Conservation (phyloP, 2,113 vertebrate genomes). For the Brachyhypopomus gauderio region DNA sequence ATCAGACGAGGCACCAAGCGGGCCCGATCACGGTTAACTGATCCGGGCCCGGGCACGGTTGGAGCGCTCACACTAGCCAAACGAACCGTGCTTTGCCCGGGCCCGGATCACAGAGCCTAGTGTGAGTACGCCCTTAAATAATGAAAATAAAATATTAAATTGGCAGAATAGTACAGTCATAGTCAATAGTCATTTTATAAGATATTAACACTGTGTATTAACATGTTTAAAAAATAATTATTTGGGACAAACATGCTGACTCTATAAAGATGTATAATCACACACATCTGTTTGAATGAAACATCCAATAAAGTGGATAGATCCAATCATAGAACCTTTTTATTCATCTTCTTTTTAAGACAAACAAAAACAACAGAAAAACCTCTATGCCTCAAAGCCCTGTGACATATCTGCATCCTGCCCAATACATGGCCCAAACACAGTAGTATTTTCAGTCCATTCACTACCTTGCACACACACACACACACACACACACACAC, state of each 20-base stretch:
- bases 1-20: no score
- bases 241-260: not conserved
- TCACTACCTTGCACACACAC: constrained; percentile 69
- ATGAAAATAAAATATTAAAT: no score
- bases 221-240: not conserved
- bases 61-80: no score
- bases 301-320: not conserved
- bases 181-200: not conserved
- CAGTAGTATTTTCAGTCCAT: constrained; percentile 71
- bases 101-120: no score
- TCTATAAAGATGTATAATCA: not conserved
- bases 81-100: no score
- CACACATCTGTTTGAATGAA: constrained; percentile 7
- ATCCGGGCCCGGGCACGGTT: no score
- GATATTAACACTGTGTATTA: not conserved
- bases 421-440: constrained; percentile 74
- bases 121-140: no score
- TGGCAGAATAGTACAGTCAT: no score
- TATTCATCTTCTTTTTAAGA: constrained; percentile 53
- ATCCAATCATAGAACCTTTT: constrained; percentile 48
- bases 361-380: constrained; percentile 12
- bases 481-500: constrained; percentile 57
- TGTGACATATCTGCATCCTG: constrained; percentile 49
- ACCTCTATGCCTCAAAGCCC: constrained; percentile 41
- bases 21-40: no score